Evolutionary conservation across 1,140 invertebrate species (phyloP), one percentile per base, ranked within the genome.

Genomic region (Zophobas atratus): DNA sequence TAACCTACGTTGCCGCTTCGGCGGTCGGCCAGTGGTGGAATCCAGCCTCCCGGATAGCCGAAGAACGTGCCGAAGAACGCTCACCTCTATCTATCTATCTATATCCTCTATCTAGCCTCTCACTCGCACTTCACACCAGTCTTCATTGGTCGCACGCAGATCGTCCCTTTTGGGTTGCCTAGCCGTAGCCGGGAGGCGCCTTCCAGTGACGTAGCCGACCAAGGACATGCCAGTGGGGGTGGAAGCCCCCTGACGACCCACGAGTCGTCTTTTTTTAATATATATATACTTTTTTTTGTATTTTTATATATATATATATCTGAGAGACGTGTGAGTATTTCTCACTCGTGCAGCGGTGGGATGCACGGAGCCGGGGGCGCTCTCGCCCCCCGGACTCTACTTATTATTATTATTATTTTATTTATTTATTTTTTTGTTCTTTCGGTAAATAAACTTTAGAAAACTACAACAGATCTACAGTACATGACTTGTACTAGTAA

Each of bases 401-500:
- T 20, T 20, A 20, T 20, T 20, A 20, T 20, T 20, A 20, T 20
- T 20, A 20, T 20, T 20, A 20, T 20, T 20, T 20, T 20, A 20
- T 20, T 20, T 20, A 20, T 20, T 56, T 8, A 36, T 32, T 74
- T 6, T 78, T 53, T 78, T 8, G 3, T 78, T 77, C 43, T 77
- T 36, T 75, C 55, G 49, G 43, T 67, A 79, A 78, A 79, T 79
- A 76, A 79, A 72, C 74, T 79, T 71, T 76, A 63, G 72, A 73
- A 78, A 76, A 71, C 67, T 75, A 80, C 57, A 78, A 76, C 73
- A 73, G 34, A 53, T 78, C 73, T 78, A 78, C 38, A 77, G 75
- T 77, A 79, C 77, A 81, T 79, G 20, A 79, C 80, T 81, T 81
- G 77, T 77, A 81, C 70, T 76, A 34, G 60, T 67, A 78, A 80